Evolutionary conservation across 2,888 invertebrate genomes (phyloP), one percentile per base, ranked within the genome.

Genomic region (Crematogaster levior): DNA sequence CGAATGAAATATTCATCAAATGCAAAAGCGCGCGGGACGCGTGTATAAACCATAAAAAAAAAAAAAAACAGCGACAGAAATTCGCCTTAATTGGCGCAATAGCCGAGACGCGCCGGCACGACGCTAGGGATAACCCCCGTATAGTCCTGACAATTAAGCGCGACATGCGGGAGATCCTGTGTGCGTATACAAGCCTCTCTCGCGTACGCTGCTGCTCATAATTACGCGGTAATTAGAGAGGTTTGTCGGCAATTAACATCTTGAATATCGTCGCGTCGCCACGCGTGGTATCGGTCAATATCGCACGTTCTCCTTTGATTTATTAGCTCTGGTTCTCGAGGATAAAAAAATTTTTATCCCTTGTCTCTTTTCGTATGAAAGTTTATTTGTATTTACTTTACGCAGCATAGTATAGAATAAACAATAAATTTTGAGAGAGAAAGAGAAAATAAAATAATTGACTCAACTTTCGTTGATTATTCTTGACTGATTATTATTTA

Each of bases 181-280:
- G 75, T 75, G 86, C 85, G 85, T 85, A 82, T 84, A 70, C 75
- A 83, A 81, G 80, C 63, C 21, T 61, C 61, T 53, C 61, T 21
- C 53, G 43, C 37, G 53, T 63, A 37, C 40, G 63, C 72, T 46
- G 65, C 70, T 88, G 89, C 86, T 91, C 89, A 91, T 93, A 93
- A 93, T 94, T 92, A 92, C 90, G 88, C 91, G 89, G 90, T 93
- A 94, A 93, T 94, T 94, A 93, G 91, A 91, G 89, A 91, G 89
- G 92, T 92, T 93, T 93, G 91, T 91, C 91, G 91, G 91, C 91
- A 93, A 92, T 92, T 91, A 92, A 90, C 90, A 89, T 90, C 86
- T 90, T 86, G 92, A 91, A 91, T 92, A 91, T 91, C 90, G 88
- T 89, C 88, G 86, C 86, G 73, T 85, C 83, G 81, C 83, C 84